These are phyloP conservation scores for Chamaea fasciata DNA, from an alignment of 2,113 vertebrate species.

Conservation along the genomic window DNA sequence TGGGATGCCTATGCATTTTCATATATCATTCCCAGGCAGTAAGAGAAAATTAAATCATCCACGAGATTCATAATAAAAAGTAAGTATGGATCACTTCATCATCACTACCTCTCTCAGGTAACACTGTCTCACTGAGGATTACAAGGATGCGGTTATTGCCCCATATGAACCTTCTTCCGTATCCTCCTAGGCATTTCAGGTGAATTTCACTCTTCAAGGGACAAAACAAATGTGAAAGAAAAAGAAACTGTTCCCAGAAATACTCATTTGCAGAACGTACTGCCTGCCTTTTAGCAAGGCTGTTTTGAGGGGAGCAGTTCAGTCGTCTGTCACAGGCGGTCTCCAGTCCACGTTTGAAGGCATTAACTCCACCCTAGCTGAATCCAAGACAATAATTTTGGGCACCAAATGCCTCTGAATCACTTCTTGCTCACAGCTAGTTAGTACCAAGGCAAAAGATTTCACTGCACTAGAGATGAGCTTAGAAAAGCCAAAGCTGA, in stretches of 20 bases:
- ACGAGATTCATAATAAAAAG: background rate
- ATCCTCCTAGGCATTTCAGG: background rate
- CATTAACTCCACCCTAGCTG: background rate
- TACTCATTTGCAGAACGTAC: background rate
- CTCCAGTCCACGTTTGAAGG: background rate
- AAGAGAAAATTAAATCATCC: background rate
- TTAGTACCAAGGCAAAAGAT: background rate
- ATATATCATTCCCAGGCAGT: background rate
- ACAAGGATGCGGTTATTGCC: background rate
- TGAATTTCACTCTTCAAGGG: background rate
- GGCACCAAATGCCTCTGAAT: background rate
- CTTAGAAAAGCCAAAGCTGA: background rate
- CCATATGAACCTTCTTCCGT: background rate
- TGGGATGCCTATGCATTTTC: background rate
- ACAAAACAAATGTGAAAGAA: background rate
- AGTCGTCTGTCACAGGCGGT: background rate
- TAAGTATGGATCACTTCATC: background rate
- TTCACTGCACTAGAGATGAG: background rate
- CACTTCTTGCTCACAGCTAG: background rate
- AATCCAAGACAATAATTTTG: background rate
- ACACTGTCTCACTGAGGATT: background rate
- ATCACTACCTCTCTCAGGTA: background rate
- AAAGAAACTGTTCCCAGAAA: background rate
- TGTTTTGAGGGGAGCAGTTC: background rate
- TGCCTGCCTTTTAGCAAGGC: background rate